These are phyloP conservation scores for Cephalopholis sonnerati DNA, from an alignment of 2,113 vertebrate genomes.

Conservation along the genomic window DNA sequence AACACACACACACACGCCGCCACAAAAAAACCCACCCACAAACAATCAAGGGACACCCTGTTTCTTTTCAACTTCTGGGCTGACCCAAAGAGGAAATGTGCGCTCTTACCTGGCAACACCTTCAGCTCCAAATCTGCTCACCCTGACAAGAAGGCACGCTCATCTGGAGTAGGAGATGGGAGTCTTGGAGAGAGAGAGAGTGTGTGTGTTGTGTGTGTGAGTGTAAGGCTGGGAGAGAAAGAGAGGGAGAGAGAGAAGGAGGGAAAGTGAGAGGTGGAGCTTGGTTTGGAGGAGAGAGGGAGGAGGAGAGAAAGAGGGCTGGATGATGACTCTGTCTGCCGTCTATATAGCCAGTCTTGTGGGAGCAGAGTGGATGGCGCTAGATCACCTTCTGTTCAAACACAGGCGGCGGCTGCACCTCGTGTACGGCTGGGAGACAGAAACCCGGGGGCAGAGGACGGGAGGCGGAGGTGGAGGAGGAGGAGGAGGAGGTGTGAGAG, in stretches of 20 bases:
- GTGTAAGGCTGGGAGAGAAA: conserved; percentile 44
- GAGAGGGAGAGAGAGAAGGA: conserved; percentile 49
- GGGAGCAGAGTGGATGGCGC: conserved; percentile 75
- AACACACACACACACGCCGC: conserved; percentile 17
- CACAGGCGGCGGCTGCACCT: conserved; percentile 37
- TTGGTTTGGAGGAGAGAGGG: conserved; percentile 49
- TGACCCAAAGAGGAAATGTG: conserved; percentile 32
- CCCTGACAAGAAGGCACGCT: conserved; percentile 68
- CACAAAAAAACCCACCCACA: conserved; percentile 26
- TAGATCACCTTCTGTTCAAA: conserved; percentile 75
- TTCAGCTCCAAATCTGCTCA: conserved; percentile 73
- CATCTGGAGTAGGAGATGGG: conserved; percentile 71
- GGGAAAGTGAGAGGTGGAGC: conserved; percentile 71
- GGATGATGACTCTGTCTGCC: conserved; percentile 72
- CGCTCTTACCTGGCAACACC: conserved; percentile 79
- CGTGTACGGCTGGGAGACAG: conserved; percentile 36
- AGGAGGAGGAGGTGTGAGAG: conserved; percentile 24
- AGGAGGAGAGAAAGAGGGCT: conserved; percentile 63
- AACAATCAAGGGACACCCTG: conserved; percentile 4
- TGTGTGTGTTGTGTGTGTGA: conserved; percentile 25
- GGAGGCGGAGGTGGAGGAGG: not conserved
- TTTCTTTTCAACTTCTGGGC: conserved; percentile 62
- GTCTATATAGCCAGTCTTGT: conserved; percentile 75
- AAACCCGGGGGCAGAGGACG: conserved; percentile 5
- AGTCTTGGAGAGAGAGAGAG: conserved; percentile 50